phyloP scores from a whole-genome alignment of 1,140 invertebrate genomes.

The Theocolax elegans region DNA sequence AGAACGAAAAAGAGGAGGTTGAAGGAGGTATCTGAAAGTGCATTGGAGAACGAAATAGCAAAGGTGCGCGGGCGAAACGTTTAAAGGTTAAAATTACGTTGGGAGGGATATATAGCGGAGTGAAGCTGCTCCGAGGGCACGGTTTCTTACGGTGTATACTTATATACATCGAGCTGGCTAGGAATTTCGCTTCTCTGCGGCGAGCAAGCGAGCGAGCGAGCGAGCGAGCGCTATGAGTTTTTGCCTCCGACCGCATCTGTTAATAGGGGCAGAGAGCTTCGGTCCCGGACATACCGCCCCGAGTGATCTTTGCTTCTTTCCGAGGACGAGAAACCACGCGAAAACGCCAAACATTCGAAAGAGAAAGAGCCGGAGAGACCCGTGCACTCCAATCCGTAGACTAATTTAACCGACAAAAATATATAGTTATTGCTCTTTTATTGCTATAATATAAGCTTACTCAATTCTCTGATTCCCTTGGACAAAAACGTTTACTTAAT shows the following conservation, averaged over 20 bases:
- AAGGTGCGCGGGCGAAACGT: conserved; percentile 19
- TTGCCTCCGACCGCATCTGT: not conserved
- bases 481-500: no score
- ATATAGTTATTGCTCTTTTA: no score
- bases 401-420: no score
- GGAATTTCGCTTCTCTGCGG: conserved; percentile 17
- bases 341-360: not conserved
- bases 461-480: no score
- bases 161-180: conserved; percentile 20
- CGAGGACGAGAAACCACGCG: not conserved
- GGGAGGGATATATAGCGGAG: not conserved
- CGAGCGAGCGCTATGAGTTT: not conserved
- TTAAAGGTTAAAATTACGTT: conserved; percentile 35
- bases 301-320: not conserved
- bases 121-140: not conserved
- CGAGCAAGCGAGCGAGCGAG: not conserved
- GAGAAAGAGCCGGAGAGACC: no score
- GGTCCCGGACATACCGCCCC: not conserved
- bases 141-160: conserved; percentile 11
- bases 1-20: not conserved
- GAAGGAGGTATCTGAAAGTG: not conserved
- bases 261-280: not conserved
- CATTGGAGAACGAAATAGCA: not conserved
- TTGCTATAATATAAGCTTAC: no score
- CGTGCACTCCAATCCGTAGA: no score